These are phyloP conservation scores for Numenius phaeopus DNA, from an alignment of 2,797 vertebrate species.

Conservation along the genomic window DNA sequence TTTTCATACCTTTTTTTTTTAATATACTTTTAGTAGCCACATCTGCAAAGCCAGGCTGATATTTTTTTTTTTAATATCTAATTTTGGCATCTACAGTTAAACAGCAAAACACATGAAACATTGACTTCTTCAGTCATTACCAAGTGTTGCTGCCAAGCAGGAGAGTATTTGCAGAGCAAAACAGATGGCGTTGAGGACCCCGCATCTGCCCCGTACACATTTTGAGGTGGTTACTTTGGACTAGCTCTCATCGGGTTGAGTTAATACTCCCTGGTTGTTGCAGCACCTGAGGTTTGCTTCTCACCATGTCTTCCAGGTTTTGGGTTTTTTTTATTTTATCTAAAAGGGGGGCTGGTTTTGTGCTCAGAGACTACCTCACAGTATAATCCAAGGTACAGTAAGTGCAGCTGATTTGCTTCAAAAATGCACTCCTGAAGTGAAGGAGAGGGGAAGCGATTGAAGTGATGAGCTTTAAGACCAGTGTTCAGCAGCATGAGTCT, in stretches of 20 bases:
- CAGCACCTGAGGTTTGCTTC: neutral
- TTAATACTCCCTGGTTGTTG: neutral
- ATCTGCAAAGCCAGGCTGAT: neutral
- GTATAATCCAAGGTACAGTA: neutral
- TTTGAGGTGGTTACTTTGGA: neutral
- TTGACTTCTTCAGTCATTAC: neutral
- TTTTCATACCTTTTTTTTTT: neutral
- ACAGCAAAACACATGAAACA: neutral
- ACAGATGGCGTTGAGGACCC: neutral
- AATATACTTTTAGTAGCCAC: neutral
- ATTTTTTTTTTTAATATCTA: neutral
- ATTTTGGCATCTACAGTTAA: neutral
- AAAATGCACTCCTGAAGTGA: neutral
- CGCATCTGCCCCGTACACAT: fast-evolving
- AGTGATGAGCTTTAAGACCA: neutral
- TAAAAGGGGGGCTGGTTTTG: neutral
- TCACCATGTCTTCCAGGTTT: neutral
- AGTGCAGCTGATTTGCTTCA: neutral
- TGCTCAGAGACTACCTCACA: neutral
- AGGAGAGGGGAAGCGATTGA: neutral
- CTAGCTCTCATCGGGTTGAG: neutral
- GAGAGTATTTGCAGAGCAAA: neutral
- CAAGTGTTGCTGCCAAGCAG: neutral
- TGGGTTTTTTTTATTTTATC: neutral
- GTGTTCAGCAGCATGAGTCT: neutral